Base-by-base conservation (phyloP, 2,113 vertebrate genomes). In the Rhadina sibilatrix region DNA sequence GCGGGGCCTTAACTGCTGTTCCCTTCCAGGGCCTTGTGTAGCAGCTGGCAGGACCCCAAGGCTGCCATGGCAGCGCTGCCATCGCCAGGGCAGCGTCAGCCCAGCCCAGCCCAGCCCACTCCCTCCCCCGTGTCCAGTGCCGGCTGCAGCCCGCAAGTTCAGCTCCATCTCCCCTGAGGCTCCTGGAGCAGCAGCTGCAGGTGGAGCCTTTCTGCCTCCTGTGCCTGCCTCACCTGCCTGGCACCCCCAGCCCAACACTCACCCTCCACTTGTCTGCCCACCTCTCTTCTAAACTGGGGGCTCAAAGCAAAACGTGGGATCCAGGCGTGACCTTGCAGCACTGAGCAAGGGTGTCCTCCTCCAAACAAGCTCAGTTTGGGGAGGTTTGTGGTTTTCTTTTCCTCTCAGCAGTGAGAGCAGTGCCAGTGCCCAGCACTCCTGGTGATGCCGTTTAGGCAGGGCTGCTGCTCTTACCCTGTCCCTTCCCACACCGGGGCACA, bases 381-480 rank as follows among this genome's bases (percentile, higher is more conserved):
- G 46, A 50, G 35, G 22, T 4, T 52, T 16, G 18, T 12, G 35
- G 20, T 30, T 52, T 85, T 56, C 33, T 25, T 24, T 27, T 10
- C 37, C 42, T 17, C 24, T 24, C 27, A 22, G 59, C 63, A 56
- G 28, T 1, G 21, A 46, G 30, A 14, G 2, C n/a, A 40, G 54
- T 2, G 5, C 33, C 44, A 7, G 38, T 21, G 42, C 28, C n/a
- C 70, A 59, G 56, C n/a, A 59, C 7, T 3, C 19, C 4, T 3
- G 12, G 35, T 0, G 0, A 22, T 28, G 44, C 57, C 4, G 0
- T 8, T 16, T 2, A 11, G 44, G 66, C 76, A 80, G 11, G 3
- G 77, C 61, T 57, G 61, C 23, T 72, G 82, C 59, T 50, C 84
- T 78, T 9, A 40, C 5, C 40, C 66, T 1, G 0, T 12, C 53